Conservation (phyloP, 2,888 invertebrate genomes). For the Myopa tessellatipennis region DNA sequence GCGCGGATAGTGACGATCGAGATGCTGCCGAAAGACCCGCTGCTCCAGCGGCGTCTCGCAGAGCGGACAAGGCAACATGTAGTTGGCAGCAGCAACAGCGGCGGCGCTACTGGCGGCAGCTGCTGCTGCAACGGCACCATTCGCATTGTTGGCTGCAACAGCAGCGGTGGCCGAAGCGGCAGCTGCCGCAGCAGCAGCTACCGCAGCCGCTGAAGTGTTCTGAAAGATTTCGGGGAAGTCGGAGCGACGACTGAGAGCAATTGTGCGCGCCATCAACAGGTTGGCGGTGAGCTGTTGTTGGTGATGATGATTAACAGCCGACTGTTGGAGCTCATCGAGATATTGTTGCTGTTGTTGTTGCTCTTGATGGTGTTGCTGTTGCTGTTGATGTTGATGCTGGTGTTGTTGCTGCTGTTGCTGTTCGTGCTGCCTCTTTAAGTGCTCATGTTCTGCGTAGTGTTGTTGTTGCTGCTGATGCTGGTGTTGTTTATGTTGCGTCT, state of each 20-base stretch:
- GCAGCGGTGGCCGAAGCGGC: constrained; percentile 55
- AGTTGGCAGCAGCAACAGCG: constrained; percentile 56
- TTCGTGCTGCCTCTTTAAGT: constrained; percentile 41
- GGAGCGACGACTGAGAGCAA: constrained; percentile 64
- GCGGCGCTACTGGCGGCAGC: constrained; percentile 40
- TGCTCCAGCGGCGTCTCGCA: constrained; percentile 76
- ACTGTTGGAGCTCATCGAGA: constrained; percentile 63
- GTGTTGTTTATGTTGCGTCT: constrained; percentile 47
- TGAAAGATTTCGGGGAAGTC: constrained; percentile 65
- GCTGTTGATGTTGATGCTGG: constrained; percentile 49
- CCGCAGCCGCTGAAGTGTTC: constrained; percentile 66
- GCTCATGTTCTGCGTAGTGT: constrained; percentile 38
- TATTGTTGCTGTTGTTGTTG: constrained; percentile 62
- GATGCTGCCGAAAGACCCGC: constrained; percentile 78
- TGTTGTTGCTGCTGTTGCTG: constrained; percentile 49
- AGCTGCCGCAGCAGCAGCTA: constrained; percentile 63
- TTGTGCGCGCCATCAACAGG: constrained; percentile 67
- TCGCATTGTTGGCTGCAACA: constrained; percentile 49
- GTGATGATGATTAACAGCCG: constrained; percentile 64
- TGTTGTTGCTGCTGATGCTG: constrained; percentile 45
- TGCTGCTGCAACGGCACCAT: constrained; percentile 48
- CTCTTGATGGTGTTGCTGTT: constrained; percentile 50
- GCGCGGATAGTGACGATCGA: constrained; percentile 85
- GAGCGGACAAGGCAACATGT: constrained; percentile 76
- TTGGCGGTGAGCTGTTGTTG: constrained; percentile 67